Conservation (phyloP, 2,797 vertebrate species). For the Amblyopsis hoosieri region DNA sequence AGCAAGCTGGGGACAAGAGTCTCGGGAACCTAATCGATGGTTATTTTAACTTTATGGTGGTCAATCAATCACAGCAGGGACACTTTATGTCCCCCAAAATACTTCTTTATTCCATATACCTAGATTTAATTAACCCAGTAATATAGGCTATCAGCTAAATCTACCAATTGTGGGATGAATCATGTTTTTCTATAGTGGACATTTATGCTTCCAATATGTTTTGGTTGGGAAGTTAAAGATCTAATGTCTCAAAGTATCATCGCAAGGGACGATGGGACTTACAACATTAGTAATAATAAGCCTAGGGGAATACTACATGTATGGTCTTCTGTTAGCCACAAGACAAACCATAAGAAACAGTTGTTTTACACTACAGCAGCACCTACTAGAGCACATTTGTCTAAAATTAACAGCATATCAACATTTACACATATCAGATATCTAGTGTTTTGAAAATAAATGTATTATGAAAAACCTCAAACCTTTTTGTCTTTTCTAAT, state of each 20-base stretch:
- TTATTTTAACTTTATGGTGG: not conserved
- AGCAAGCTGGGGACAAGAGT: conserved; percentile 26
- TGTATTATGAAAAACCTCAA: no score
- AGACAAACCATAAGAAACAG: no score
- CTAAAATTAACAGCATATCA: no score
- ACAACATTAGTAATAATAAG: not conserved
- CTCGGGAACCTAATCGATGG: conserved; percentile 33
- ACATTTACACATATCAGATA: no score
- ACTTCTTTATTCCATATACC: not conserved
- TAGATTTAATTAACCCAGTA: conserved; percentile 2
- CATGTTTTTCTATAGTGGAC: conserved; percentile 7
- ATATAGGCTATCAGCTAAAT: conserved; percentile 1
- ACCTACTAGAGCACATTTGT: no score
- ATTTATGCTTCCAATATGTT: not conserved
- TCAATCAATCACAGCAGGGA: not conserved
- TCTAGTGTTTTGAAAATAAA: no score
- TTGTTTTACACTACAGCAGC: no score
- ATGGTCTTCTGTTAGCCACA: not conserved
- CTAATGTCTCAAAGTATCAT: not conserved
- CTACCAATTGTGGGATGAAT: not conserved
- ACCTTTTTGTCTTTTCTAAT: no score
- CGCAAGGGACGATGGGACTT: not conserved
- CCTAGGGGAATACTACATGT: no score
- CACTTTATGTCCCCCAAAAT: conserved; percentile 7
- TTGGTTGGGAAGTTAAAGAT: conserved; percentile 1